Percentiles rank a stretch among this genome's conserved stretches.
Conservation (phyloP, 1,140 invertebrate genomes). For the Gonatopus flavifemur region DNA sequence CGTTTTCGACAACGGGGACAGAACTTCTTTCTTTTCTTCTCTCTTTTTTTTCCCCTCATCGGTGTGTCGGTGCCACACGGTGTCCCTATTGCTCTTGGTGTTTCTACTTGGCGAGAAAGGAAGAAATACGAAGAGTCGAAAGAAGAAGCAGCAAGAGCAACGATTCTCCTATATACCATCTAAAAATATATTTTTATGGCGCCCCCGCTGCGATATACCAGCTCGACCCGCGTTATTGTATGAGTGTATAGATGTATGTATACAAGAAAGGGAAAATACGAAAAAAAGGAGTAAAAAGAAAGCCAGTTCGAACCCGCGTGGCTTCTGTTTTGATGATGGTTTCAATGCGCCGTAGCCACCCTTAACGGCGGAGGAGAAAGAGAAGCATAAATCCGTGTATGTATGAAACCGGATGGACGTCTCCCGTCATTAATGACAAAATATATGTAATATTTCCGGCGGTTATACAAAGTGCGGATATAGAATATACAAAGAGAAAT, state of each 20-base stretch:
- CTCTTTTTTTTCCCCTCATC: slow-evolving; percentile 31
- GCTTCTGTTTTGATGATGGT: slow-evolving; percentile 22
- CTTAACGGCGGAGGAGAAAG: slow-evolving; percentile 15
- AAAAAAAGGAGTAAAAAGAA: not conserved
- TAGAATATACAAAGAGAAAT: no score
- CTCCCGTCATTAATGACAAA: slow-evolving; percentile 21
- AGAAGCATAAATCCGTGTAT: not conserved
- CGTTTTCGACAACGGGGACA: slow-evolving; percentile 12
- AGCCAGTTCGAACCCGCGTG: slow-evolving; percentile 10
- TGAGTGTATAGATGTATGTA: not conserved
- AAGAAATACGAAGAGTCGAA: slow-evolving; percentile 10
- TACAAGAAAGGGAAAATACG: no score
- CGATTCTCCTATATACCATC: slow-evolving; percentile 31
- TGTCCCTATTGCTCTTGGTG: slow-evolving; percentile 11
- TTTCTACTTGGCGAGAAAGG: not conserved
- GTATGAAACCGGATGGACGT: slow-evolving; percentile 24
- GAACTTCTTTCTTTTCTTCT: slow-evolving; percentile 14
- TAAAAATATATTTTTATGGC: slow-evolving; percentile 59
- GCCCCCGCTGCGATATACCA: slow-evolving; percentile 54
- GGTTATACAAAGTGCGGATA: no score
- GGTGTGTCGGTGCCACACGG: no score
- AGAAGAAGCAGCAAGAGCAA: slow-evolving; percentile 13
- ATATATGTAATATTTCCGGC: slow-evolving; percentile 24
- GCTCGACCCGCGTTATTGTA: no score
- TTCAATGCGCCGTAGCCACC: slow-evolving; percentile 8